Evolutionary conservation across 2,113 vertebrate species (phyloP).

Genomic region (Pontoporia blainvillei): DNA sequence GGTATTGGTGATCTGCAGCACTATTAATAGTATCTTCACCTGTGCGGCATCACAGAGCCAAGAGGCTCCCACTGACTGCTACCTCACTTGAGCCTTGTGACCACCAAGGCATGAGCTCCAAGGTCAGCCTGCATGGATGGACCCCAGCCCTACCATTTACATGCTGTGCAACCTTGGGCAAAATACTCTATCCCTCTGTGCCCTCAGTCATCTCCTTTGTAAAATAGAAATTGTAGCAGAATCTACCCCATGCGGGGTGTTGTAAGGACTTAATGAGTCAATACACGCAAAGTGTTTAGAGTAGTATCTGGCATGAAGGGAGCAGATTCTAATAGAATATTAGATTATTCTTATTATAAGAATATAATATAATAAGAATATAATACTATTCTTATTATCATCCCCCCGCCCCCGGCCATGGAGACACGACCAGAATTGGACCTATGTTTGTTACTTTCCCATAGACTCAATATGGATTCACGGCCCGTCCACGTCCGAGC

Average conservation of each 20-base stretch:
- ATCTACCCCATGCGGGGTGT: not conserved
- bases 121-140: too few relatives aligned
- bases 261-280: not conserved
- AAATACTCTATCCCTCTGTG: not conserved
- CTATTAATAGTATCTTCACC: not conserved
- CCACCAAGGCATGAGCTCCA: not conserved
- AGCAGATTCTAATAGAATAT: not conserved
- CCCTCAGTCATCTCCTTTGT: not conserved
- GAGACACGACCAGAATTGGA: not conserved
- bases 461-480: not conserved
- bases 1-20: accelerated
- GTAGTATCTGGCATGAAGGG: not conserved
- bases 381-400: not conserved
- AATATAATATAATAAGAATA: too few relatives aligned
- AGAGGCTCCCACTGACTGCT: not conserved
- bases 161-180: not conserved
- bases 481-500: not conserved
- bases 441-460: not conserved
- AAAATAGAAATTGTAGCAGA: not conserved
- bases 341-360: too few relatives aligned
- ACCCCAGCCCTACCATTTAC: not conserved
- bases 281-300: not conserved
- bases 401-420: not conserved
- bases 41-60: not conserved
- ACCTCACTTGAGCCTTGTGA: not conserved